Evolutionary conservation across 2,888 invertebrate genomes (phyloP).

Genomic region (Limnephilus auricula): DNA sequence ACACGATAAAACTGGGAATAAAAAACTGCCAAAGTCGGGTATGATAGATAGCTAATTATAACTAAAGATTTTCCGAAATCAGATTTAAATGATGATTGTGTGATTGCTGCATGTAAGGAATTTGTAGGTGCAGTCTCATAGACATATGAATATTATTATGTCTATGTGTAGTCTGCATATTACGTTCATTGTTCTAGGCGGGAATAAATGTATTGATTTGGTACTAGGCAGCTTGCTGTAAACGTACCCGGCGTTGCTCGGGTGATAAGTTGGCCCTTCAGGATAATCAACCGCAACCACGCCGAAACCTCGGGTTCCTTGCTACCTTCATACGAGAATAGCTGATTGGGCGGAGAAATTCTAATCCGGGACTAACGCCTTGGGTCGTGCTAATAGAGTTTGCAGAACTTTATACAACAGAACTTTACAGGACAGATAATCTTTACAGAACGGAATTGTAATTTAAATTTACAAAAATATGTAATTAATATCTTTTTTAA

Average conservation of each 20-base stretch:
- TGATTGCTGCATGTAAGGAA: neutral
- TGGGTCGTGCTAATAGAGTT: neutral
- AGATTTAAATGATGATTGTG: neutral
- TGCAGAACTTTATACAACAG: too few species aligned
- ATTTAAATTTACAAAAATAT: too few species aligned
- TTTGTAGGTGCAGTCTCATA: too few species aligned
- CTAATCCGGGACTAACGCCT: neutral
- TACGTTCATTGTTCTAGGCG: neutral
- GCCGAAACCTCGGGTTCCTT: neutral
- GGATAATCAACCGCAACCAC: neutral
- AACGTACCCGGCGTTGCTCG: neutral
- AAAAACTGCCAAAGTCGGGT: too few species aligned
- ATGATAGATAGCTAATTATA: neutral
- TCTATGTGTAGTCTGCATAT: neutral
- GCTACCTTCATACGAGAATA: neutral
- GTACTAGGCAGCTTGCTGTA: neutral
- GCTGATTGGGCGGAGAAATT: neutral
- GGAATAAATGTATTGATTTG: neutral
- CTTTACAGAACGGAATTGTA: too few species aligned
- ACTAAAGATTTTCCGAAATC: neutral
- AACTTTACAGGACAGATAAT: too few species aligned
- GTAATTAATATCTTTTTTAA: too few species aligned
- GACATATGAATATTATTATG: too few species aligned
- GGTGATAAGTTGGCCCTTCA: neutral
- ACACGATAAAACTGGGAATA: neutral